These are phyloP conservation scores for Ceratina calcarata DNA, from an alignment of 1,140 invertebrate genomes.

Conservation along the genomic window DNA sequence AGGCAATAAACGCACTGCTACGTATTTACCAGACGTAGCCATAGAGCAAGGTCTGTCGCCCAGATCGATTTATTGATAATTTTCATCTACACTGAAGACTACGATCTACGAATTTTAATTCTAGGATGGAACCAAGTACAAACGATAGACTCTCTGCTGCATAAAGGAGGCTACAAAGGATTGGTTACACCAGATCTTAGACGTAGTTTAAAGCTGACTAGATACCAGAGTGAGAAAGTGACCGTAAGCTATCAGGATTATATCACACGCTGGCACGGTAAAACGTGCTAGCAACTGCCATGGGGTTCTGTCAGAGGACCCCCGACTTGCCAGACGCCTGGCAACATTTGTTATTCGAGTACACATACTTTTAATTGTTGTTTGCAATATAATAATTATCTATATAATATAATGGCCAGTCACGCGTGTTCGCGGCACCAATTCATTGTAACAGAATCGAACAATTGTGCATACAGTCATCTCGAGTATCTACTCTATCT, in stretches of 20 bases:
- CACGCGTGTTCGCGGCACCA: constrained; percentile 45
- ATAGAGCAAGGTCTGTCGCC: constrained; percentile 92
- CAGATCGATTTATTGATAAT: too few species aligned
- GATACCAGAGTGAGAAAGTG: constrained; percentile 95
- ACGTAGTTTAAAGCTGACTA: constrained; percentile 93
- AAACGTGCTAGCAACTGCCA: constrained; percentile 82
- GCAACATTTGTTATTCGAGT: constrained; percentile 68
- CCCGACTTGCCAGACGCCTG: constrained; percentile 57
- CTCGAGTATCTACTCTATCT: constrained; percentile 58
- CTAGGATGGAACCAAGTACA: constrained; percentile 97
- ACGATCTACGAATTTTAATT: too few species aligned
- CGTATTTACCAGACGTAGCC: constrained; percentile 98
- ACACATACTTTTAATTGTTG: constrained; percentile 64
- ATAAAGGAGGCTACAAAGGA: constrained; percentile 98
- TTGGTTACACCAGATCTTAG: constrained; percentile 93
- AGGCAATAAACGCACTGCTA: constrained; percentile 96
- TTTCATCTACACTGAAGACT: background rate
- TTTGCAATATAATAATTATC: constrained; percentile 66
- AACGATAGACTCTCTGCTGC: constrained; percentile 98
- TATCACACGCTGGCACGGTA: constrained; percentile 82
- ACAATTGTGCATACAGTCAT: constrained; percentile 63
- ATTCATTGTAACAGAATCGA: constrained; percentile 64
- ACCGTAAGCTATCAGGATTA: constrained; percentile 92
- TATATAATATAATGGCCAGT: constrained; percentile 66
- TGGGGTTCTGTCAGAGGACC: constrained; percentile 67